Evolutionary conservation across 2,888 invertebrate genomes (phyloP).

Genomic region (Frankliniella intonsa): DNA sequence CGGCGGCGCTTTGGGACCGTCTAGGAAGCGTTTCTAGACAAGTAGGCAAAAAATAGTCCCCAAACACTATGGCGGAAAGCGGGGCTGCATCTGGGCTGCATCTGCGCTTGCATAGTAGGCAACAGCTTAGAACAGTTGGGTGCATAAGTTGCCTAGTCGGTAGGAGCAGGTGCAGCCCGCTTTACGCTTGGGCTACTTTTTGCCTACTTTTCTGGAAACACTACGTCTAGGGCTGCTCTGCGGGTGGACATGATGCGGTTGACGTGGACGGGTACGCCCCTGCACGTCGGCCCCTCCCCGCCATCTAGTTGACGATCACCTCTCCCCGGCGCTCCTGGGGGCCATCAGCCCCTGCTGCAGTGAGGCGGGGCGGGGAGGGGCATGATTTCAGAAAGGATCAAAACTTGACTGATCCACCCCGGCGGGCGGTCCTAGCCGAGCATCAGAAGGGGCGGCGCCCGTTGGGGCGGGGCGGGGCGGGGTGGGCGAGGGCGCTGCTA

Average conservation of each 20-base stretch:
- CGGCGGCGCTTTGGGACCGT: neutral
- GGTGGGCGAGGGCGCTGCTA: neutral
- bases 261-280: no score
- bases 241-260: no score
- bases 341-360: neutral
- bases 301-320: no score
- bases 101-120: no score
- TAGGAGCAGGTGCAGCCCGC: no score
- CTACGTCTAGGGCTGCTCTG: no score
- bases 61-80: neutral
- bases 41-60: neutral
- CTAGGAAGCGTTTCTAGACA: neutral
- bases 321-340: neutral
- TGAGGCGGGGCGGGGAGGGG: neutral
- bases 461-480: neutral
- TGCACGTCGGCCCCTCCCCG: no score
- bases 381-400: conserved; percentile 26
- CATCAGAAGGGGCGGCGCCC: no score
- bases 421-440: neutral
- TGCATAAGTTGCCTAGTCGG: no score
- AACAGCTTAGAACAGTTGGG: no score
- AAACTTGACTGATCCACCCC: conserved; percentile 21
- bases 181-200: no score
- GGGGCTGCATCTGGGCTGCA: neutral
- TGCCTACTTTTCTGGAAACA: no score